phyloP scores from a whole-genome alignment of 2,797 vertebrate genomes.

The Alexandromys oeconomus region DNA sequence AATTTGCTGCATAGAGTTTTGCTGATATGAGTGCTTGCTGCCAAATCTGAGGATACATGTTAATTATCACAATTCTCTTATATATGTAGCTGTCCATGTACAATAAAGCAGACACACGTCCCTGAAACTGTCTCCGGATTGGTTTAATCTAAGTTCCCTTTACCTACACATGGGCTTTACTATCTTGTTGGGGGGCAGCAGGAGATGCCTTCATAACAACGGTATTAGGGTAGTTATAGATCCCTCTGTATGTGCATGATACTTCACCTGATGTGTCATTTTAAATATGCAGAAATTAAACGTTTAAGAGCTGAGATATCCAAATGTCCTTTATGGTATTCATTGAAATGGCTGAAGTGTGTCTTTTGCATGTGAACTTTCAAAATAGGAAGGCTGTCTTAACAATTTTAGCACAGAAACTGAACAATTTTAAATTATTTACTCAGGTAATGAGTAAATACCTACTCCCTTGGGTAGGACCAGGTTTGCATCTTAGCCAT shows the following conservation, averaged over 20 bases:
- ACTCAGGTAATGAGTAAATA: slow-evolving; percentile 63
- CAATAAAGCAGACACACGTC: not conserved
- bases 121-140: not conserved
- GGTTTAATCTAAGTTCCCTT: not conserved
- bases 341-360: not conserved
- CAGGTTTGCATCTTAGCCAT: slow-evolving; percentile 46
- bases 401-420: slow-evolving; percentile 67
- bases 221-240: not conserved
- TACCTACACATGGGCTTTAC: not conserved
- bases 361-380: slow-evolving; percentile 46
- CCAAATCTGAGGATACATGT: not conserved
- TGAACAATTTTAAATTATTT: slow-evolving; percentile 50
- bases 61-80: not conserved
- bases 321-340: not conserved
- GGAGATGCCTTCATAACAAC: not conserved
- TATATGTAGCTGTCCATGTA: no score
- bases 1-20: no score
- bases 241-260: not conserved
- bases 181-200: not conserved
- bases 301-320: slow-evolving; percentile 11
- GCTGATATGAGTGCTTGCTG: no score
- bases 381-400: slow-evolving; percentile 56
- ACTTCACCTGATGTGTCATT: not conserved
- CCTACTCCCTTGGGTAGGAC: not conserved
- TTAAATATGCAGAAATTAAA: not conserved